Base-by-base conservation (phyloP, 2,888 invertebrate species). In the Byasa hedistus region DNA sequence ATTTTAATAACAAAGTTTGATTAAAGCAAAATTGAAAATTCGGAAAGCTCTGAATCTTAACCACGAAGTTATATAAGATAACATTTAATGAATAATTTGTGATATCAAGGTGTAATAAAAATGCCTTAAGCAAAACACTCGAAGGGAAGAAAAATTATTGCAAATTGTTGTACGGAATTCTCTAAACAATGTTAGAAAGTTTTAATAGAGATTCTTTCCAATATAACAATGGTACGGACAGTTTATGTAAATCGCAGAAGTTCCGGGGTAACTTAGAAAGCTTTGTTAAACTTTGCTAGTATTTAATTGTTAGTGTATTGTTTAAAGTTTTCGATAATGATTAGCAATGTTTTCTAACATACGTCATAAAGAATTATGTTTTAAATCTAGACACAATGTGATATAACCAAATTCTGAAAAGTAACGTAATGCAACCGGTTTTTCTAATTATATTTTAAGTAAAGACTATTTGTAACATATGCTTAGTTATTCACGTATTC, bases 171-270 rank as follows among this genome's bases (percentile, higher is more conserved):
- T 36, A 56, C 8, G 23, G 24, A 66, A 55, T 62, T 63, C 22
- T 15, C 21, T 23, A 64, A 67, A 63, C 60, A 67, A 51, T 55
- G 56, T 63, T 67, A 67, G n/a, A 51, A 60, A 64, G 60, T 67
- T 67, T 56, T 67, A 60, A 67, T 64, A 64, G 66, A 67, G 36
- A 64, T 48, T 23, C 24, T 57, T 64, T 60, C 60, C 51, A 60
- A 56, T 67, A 59, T 12, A 59, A 67, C 63, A 60, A 67, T 67
- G 51, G 59, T 57, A 24, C 19, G 55, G 62, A 56, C n/a, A 52
- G 61, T 66, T 44, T 63, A 56, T 21, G 55, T 63, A 59, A 58
- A 27, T 17, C 21, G 22, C 24, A 48, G 59, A 32, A 48, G 22
- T 17, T 21, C 48, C 17, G 23, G 57, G 52, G 56, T 64, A 64